These are phyloP conservation scores for Euschistus heros DNA, from an alignment of 1,140 invertebrate species.

Conservation along the genomic window DNA sequence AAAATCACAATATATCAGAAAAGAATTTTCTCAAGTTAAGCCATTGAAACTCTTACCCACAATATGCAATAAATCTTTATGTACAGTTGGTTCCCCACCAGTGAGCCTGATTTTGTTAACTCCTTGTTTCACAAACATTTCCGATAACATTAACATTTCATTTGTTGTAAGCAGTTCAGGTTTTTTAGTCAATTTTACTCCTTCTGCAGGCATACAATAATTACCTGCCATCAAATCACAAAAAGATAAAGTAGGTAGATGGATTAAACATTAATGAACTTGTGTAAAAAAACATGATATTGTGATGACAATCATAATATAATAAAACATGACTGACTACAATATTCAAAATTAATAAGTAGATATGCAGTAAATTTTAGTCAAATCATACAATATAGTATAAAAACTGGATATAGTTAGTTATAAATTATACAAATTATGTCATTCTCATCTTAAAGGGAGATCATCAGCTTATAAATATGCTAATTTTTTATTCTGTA, in stretches of 20 bases:
- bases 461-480: no score
- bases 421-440: no score
- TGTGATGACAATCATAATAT: no score
- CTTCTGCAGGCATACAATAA: slow-evolving; percentile 95
- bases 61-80: slow-evolving; percentile 74
- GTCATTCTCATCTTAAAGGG: no score
- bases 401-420: no score
- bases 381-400: no score
- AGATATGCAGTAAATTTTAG: no score
- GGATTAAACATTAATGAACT: no score
- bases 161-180: slow-evolving; percentile 64
- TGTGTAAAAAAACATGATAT: no score
- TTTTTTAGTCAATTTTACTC: slow-evolving; percentile 68
- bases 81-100: slow-evolving; percentile 90
- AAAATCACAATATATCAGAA: not conserved
- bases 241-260: slow-evolving; percentile 15
- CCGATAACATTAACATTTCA: slow-evolving; percentile 71
- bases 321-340: no score
- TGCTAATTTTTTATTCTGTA: no score
- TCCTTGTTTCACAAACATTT: slow-evolving; percentile 79
- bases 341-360: no score
- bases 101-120: slow-evolving; percentile 89
- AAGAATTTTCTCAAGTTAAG: not conserved
- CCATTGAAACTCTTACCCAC: slow-evolving; percentile 43
- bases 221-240: slow-evolving; percentile 45